A percentile compares a stretch with the other conserved stretches of the same genome.
Conservation (phyloP, 2,888 invertebrate species). For the Machimus atricapillus region DNA sequence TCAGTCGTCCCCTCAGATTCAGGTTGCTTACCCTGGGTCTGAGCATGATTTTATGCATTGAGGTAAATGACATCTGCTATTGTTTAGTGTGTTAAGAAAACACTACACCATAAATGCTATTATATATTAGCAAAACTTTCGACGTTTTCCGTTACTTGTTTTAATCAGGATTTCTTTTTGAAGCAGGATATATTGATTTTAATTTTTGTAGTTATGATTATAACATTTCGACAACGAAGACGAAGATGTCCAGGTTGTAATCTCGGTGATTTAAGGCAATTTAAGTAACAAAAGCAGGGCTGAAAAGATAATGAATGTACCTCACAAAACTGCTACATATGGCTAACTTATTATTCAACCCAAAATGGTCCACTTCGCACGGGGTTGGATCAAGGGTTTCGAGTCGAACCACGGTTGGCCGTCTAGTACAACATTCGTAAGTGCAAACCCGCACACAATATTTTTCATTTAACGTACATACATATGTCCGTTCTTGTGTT, state of each 20-base stretch:
- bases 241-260: background rate
- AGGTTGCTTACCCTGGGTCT: background rate
- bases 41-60: background rate
- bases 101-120: background rate
- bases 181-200: too few relatives aligned
- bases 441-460: too few relatives aligned
- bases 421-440: too few relatives aligned
- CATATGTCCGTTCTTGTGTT: too few relatives aligned
- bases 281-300: background rate
- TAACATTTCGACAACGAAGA: background rate
- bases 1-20: background rate
- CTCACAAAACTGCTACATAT: too few relatives aligned
- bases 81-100: background rate
- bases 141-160: background rate
- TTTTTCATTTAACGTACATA: too few relatives aligned
- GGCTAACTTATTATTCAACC: too few relatives aligned
- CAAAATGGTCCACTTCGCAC: too few relatives aligned
- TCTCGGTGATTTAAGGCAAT: background rate
- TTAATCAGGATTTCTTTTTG: background rate
- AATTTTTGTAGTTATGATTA: too few relatives aligned
- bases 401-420: too few relatives aligned
- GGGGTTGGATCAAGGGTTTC: too few relatives aligned
- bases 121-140: background rate
- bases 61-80: background rate
- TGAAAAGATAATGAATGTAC: background rate